Percentiles rank a stretch among this genome's conserved stretches.
These are phyloP conservation scores for Epirrhoe alternata DNA, from an alignment of 2,888 invertebrate species.

Conservation along the genomic window DNA sequence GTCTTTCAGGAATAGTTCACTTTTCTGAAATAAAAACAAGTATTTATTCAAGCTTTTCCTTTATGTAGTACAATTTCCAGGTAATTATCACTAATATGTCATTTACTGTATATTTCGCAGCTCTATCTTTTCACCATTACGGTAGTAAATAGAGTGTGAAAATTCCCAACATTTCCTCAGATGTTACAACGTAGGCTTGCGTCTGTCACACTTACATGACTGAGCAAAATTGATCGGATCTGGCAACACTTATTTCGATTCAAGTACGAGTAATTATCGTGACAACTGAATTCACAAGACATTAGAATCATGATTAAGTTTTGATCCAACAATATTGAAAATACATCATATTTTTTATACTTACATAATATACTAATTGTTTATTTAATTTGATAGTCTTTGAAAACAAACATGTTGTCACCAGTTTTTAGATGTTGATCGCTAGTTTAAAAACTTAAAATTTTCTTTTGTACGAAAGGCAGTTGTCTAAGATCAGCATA, in stretches of 20 bases:
- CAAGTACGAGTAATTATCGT: background rate
- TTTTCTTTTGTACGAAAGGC: background rate
- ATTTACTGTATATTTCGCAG: constrained; percentile 27
- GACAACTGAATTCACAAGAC: background rate
- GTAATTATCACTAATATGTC: constrained; percentile 10
- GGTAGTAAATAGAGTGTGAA: constrained; percentile 68
- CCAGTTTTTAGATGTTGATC: too few species aligned
- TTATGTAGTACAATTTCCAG: background rate
- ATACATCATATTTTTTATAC: too few species aligned
- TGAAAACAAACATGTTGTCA: too few species aligned
- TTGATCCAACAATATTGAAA: too few species aligned
- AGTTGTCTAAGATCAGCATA: constrained; percentile 9
- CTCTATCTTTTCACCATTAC: constrained; percentile 49
- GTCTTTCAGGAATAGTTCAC: too few species aligned
- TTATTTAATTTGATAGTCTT: too few species aligned
- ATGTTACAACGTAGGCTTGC: constrained; percentile 48
- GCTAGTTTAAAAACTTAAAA: too few species aligned
- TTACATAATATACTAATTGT: too few species aligned
- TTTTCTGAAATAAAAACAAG: too few species aligned
- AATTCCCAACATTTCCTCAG: constrained; percentile 56
- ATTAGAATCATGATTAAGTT: too few species aligned
- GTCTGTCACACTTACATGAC: constrained; percentile 43
- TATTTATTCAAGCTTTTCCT: too few species aligned
- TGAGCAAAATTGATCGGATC: constrained; percentile 42
- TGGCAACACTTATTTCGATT: constrained; percentile 10